Percentiles rank a stretch among this genome's conserved stretches.
Evolutionary conservation across 1,140 invertebrate genomes (phyloP).

Genomic region (Panulirus ornatus): DNA sequence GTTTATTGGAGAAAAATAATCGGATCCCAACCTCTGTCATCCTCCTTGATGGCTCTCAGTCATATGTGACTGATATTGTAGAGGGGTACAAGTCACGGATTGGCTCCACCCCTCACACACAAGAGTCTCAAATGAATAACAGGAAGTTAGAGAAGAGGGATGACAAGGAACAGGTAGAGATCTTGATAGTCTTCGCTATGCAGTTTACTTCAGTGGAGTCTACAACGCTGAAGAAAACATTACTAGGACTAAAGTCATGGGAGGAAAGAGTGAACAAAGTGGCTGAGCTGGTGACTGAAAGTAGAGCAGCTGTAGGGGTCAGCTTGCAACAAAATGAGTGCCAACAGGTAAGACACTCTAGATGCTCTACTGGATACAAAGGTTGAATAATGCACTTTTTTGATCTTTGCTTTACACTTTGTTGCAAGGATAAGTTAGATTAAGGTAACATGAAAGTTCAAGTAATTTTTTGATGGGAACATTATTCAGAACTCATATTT

Average conservation of each 20-base stretch:
- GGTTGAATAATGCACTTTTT: too few species aligned
- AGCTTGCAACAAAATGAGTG: conserved; percentile 23
- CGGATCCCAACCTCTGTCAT: conserved; percentile 84
- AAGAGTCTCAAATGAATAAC: conserved; percentile 49
- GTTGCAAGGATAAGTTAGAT: too few species aligned
- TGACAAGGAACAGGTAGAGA: conserved; percentile 82
- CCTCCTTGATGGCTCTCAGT: conserved; percentile 93
- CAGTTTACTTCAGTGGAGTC: conserved; percentile 89
- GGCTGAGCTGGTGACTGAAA: conserved; percentile 78
- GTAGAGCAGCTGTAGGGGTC: conserved; percentile 76
- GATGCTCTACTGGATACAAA: too few species aligned
- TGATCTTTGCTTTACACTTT: too few species aligned
- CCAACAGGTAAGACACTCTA: conserved; percentile 53
- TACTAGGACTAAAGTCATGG: conserved; percentile 76
- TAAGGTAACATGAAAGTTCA: too few species aligned
- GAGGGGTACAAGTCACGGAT: conserved; percentile 82
- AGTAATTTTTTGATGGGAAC: too few species aligned
- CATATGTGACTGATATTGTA: conserved; percentile 90
- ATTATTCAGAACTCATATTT: not conserved
- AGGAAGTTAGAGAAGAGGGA: too few species aligned
- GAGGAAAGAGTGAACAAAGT: conserved; percentile 77
- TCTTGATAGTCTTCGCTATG: conserved; percentile 88
- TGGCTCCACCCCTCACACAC: conserved; percentile 77
- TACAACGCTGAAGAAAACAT: conserved; percentile 81
- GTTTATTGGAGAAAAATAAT: conserved; percentile 86